Evolutionary conservation across 2,113 vertebrate genomes (phyloP).

Genomic region (Passer montanus): DNA sequence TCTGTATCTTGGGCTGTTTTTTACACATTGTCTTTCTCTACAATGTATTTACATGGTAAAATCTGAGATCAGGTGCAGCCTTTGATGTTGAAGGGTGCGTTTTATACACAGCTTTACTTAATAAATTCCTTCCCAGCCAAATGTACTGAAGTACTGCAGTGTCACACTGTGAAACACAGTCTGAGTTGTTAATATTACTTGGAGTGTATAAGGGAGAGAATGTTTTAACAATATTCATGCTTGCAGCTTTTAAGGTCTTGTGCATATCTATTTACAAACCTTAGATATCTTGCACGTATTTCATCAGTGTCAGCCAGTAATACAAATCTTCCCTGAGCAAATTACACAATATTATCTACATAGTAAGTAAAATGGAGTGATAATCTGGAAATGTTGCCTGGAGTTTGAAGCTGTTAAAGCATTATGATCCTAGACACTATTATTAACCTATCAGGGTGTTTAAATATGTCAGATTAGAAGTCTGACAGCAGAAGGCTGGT

Average conservation of each 20-base stretch:
- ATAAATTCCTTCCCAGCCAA: background rate
- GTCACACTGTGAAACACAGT: background rate
- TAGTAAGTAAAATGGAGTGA: background rate
- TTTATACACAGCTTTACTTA: background rate
- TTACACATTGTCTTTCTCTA: background rate
- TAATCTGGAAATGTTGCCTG: background rate
- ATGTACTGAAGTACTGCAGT: background rate
- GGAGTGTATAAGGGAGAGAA: background rate
- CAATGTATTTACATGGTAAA: background rate
- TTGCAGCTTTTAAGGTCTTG: background rate
- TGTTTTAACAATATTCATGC: background rate
- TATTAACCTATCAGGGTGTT: conserved; percentile 30
- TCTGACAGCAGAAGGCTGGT: conserved; percentile 30
- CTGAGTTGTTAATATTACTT: background rate
- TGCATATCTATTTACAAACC: background rate
- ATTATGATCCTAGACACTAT: conserved; percentile 15
- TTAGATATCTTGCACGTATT: background rate
- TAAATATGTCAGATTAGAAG: conserved; percentile 28
- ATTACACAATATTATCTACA: background rate
- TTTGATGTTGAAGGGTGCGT: background rate
- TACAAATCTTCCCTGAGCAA: conserved; percentile 6
- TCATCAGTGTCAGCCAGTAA: background rate
- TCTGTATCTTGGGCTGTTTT: background rate
- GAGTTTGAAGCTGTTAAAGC: background rate
- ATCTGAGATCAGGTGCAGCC: background rate